Evolutionary conservation across 1,140 invertebrate genomes (phyloP), one percentile per base, ranked within the genome.

Genomic region (Rhopalosiphum maidis): DNA sequence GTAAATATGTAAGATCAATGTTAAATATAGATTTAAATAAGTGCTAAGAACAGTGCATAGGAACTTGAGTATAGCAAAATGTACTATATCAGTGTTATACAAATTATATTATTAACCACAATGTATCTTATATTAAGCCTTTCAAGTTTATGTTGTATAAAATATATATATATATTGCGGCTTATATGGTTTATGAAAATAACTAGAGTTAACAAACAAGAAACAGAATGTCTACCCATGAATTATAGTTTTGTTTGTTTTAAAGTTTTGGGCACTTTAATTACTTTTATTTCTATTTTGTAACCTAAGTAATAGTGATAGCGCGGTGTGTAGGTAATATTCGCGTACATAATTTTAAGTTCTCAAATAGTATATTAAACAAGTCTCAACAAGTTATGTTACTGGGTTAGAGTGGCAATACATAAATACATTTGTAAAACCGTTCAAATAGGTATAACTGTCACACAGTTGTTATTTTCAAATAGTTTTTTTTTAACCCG

Each of bases 201-300:
- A n/a, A 68, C 60, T 68, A 68, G n/a, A 68, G 60, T 68, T n/a
- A n/a, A 68, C 60, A 68, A 68, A 68, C 60, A 68, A 68, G 60
- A 68, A n/a, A 68, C 15, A 68, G 30, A 68, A 68, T 68, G 60
- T 68, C 30, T 68, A n/a, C 60, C 15, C 60, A n/a, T 68, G n/a
- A 68, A 68, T 68, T 68, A 68, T 68, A 68, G 60, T n/a, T 68
- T 68, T 68, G 30, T 68, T 68, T 68, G 60, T 68, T 68, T n/a
- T 68, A 68, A 68, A 68, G 60, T 68, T 68, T n/a, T 68, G 60
- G 60, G 60, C 60, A 68, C 60, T 68, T 68, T 68, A 68, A 68
- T 68, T 30, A 68, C 25, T 68, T 68, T 68, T 68, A 68, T 68
- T 68, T n/a, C 30, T 68, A 68, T 68, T 68, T 68, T n/a, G 30